Percentiles rank a stretch among this genome's conserved stretches.
Conservation (phyloP, 1,140 invertebrate genomes). For the Odontomachus brunneus region DNA sequence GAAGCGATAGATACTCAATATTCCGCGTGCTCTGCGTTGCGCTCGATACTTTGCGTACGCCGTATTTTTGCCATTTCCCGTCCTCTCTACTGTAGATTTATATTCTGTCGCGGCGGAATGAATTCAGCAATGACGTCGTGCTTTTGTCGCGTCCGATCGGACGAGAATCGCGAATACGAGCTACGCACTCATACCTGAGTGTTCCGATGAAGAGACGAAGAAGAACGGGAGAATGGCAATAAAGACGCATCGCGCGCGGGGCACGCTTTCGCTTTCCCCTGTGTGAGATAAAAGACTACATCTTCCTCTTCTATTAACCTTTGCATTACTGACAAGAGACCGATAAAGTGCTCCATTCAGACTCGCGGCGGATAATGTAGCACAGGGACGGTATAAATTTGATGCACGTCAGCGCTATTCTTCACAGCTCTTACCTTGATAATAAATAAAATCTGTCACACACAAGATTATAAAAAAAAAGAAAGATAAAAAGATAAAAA, state of each 20-base stretch:
- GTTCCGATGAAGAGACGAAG: conserved; percentile 1
- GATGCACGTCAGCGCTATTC: too few species aligned
- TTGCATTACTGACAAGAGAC: conserved; percentile 1
- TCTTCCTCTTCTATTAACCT: neutral
- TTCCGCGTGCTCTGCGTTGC: neutral
- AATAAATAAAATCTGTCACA: too few species aligned
- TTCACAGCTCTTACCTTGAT: too few species aligned
- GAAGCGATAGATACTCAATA: conserved; percentile 39
- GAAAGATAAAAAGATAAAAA: too few species aligned
- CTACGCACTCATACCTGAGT: neutral
- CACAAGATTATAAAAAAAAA: too few species aligned
- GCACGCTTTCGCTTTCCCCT: neutral
- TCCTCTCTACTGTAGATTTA: neutral
- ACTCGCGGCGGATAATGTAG: neutral
- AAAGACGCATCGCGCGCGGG: neutral
- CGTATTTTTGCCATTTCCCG: neutral
- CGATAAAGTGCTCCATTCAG: neutral
- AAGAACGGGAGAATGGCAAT: neutral
- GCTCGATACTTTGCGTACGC: neutral
- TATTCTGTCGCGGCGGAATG: neutral
- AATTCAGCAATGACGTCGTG: conserved; percentile 6
- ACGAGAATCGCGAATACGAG: neutral
- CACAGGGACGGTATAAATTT: neutral
- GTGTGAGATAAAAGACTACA: neutral
- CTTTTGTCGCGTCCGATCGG: conserved; percentile 33